Evolutionary conservation across 1,140 invertebrate species (phyloP), one percentile per base, ranked within the genome.

Genomic region (Camponotus floridanus): DNA sequence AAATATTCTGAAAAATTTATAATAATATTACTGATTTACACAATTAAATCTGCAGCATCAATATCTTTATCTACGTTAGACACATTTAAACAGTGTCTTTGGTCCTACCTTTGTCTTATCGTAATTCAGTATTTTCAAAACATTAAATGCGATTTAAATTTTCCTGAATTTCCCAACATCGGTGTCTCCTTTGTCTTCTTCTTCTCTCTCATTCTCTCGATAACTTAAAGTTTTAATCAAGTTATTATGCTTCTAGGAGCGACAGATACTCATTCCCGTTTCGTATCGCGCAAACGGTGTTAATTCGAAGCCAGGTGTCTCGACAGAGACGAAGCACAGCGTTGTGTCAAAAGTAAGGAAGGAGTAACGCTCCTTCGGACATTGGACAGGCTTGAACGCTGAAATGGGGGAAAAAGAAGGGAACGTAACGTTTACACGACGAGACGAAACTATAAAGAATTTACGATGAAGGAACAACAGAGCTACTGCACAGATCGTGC

Each of bases 141-240:
- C 76, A 84, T 59, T 65, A 78, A 87, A 89, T 87, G 70, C 64
- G 62, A 68, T 90, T 91, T 86, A 87, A 73, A 80, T 57, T 39
- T 6, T n/a, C 11, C n/a, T 57, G n/a, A 31, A 11, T 76, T 59
- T 71, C 51, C 71, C 59, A 61, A 39, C 48, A 42, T 9, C 31
- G 13, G 7, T 36, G 26, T 36, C 36, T 26, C 11, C 42, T 9
- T 70, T 3, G 13, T 33, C 9, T 45, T 33, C 31, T 42, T 3
- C 26, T 74, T 55, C 7, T 21, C 48, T 3, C 3, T 51, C 15
- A 18, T 15, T 59, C 71, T 68, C 51, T 18, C 79, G 33, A 62
- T 79, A 55, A 42, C 81, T 76, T 73, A 42, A 92, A 92, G 80
- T 92, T 91, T 93, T 92, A 92, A 92, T 92, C 91, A 91, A 93